phyloP scores from a whole-genome alignment of 2,888 invertebrate genomes.

The Ormyrus rosae region DNA sequence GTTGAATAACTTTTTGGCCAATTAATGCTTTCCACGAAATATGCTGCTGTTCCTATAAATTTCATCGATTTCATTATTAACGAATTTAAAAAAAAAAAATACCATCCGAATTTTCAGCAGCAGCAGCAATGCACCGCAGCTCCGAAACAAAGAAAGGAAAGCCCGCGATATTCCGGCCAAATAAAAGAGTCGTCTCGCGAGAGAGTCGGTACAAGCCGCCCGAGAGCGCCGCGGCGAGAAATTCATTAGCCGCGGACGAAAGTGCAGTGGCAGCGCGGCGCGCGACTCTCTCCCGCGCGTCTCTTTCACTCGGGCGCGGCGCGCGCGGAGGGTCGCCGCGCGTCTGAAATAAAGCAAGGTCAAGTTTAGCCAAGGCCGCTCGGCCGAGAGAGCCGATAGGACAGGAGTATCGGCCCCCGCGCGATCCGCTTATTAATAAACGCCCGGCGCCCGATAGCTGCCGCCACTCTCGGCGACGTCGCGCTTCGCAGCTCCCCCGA shows the following conservation, averaged over 20 bases:
- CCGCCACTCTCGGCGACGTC: too few species aligned
- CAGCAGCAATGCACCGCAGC: too few species aligned
- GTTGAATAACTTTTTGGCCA: too few species aligned
- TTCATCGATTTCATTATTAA: too few species aligned
- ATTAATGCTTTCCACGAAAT: too few species aligned
- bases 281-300: constrained; percentile 5
- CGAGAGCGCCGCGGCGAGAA: neutral
- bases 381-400: constrained; percentile 59
- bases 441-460: constrained; percentile 12
- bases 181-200: neutral
- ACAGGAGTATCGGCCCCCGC: constrained; percentile 63
- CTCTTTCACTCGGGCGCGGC: neutral
- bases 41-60: too few species aligned
- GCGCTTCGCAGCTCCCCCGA: too few species aligned
- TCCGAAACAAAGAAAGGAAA: too few species aligned
- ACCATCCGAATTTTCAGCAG: too few species aligned
- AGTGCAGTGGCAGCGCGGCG: neutral
- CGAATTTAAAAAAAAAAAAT: too few species aligned
- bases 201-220: neutral
- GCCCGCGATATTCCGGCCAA: too few species aligned
- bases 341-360: constrained; percentile 77
- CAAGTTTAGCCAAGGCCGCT: constrained; percentile 75
- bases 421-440: constrained; percentile 61
- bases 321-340: constrained; percentile 55
- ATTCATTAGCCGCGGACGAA: constrained; percentile 3